Conservation (phyloP, 2,888 invertebrate genomes). For the Synergus itoensis region DNA sequence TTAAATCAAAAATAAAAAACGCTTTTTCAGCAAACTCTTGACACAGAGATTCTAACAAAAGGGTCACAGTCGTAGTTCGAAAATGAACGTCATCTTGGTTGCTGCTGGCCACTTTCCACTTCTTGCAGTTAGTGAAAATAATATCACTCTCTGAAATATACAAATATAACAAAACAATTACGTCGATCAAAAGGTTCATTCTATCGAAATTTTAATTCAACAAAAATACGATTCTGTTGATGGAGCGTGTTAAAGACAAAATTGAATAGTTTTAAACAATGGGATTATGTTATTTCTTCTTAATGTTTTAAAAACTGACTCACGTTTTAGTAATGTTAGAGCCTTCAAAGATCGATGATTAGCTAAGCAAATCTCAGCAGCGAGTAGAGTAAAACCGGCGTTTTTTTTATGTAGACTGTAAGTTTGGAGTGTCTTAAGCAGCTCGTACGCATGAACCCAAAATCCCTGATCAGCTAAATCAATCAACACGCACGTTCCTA, state of each 20-base stretch:
- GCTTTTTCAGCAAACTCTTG: slow-evolving; percentile 58
- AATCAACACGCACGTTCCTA: slow-evolving; percentile 61
- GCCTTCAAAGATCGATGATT: slow-evolving; percentile 67
- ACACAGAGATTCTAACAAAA: slow-evolving; percentile 63
- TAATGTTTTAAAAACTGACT: slow-evolving; percentile 54
- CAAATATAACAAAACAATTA: not conserved
- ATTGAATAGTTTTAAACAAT: not conserved
- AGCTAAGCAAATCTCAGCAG: slow-evolving; percentile 68
- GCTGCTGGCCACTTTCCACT: slow-evolving; percentile 61
- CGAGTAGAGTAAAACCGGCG: slow-evolving; percentile 61
- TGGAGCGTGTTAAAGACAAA: not conserved
- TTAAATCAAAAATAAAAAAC: slow-evolving; percentile 60
- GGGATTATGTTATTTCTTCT: not conserved
- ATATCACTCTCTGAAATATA: slow-evolving; percentile 62
- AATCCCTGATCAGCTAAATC: slow-evolving; percentile 61
- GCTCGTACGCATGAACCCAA: slow-evolving; percentile 65
- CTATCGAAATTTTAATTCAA: too few relatives aligned
- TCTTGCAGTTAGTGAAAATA: slow-evolving; percentile 55
- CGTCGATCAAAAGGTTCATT: not conserved
- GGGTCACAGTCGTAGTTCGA: slow-evolving; percentile 59
- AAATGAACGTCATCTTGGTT: slow-evolving; percentile 56
- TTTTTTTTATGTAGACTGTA: slow-evolving; percentile 55
- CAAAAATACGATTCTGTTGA: too few relatives aligned
- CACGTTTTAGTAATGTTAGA: slow-evolving; percentile 65
- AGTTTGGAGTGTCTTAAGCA: slow-evolving; percentile 60